Base-by-base conservation (phyloP, 92 coral and sea anemone genomes). In the Heteractis magnifica region DNA sequence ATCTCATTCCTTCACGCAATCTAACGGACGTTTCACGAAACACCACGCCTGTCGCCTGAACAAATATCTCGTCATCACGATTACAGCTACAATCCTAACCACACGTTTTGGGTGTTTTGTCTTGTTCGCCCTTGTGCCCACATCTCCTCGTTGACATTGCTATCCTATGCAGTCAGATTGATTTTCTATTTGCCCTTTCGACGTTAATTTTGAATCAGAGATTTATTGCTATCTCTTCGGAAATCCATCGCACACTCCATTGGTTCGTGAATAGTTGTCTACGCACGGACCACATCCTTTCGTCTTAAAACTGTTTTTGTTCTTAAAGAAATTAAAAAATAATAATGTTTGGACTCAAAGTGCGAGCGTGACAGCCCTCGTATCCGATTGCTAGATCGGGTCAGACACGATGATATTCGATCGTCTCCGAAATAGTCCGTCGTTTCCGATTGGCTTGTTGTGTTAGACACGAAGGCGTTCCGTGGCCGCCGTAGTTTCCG, bases 21-120 rank as follows among this genome's bases (percentile, higher is more conserved):
- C n/a, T 62, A 51, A 60, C 83, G 83, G 83, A 79, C 75, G 48
- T 62, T 79, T 49, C 83, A 60, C 82, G 71, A 72, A n/a, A 60
- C 23, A 52, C 44, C 75, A n/a, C 83, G 53, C 83, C 83, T 49
- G 19, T 78, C 70, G 71, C 71, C 75, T 23, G 14, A 68, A 68
- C 19, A 21, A 13, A 13, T 8, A 6, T 20, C 23, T 68, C 73
- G 73, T 68, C 73, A 68, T 68, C 49, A 68, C 20, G 4, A 20
- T 26, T 10, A 62, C 9, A 34, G 44, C 44, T 53, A 68, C 23
- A 48, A 68, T 68, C 14, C 4, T 13, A 8, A 68, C 73, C 73
- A 68, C 44, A 68, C 10, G 23, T 21, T 68, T 68, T 21, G 49
- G 73, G 73, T 68, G 73, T 68, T 68, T 68, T 68, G 44, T 62